Evolutionary conservation across 1,140 invertebrate genomes (phyloP), one percentile per base, ranked within the genome.

Genomic region (Tyrophagus putrescentiae): DNA sequence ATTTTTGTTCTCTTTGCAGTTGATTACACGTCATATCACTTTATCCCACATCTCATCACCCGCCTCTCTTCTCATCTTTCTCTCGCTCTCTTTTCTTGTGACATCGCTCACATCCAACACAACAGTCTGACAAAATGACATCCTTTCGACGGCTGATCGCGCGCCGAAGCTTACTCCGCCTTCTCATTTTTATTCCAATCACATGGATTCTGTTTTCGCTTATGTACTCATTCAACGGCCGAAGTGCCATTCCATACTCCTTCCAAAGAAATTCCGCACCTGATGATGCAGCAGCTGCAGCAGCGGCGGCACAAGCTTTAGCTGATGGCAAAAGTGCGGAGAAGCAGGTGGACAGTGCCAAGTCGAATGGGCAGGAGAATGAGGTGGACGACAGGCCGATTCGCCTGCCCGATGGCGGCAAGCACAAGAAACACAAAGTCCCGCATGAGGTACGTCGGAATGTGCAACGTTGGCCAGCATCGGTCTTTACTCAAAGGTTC

Each of bases 211-310:
- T 58, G 18, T 58, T 58, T 28, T 58, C 31, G 16, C 34, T 58
- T 23, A 58, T 58, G 57, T 58, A 58, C 31, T 58, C 57, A 57
- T 58, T 57, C 25, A 13, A 58, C 34, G 57, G 57, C 1, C 53
- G 53, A 56, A 48, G n/a, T n/a, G n/a, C n/a, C n/a, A n/a, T n/a
- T n/a, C n/a, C 52, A 54, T 54, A 28, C 25, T 31, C 13, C n/a
- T 54, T 54, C 52, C 11, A 11, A 50, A n/a, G 32, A n/a, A n/a
- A n/a, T n/a, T n/a, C n/a, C n/a, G n/a, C n/a, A n/a, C n/a, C n/a
- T n/a, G n/a, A n/a, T n/a, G n/a, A n/a, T n/a, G n/a, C n/a, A n/a
- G n/a, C n/a, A n/a, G n/a, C n/a, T n/a, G n/a, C n/a, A n/a, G n/a
- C n/a, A n/a, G n/a, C n/a, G n/a, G n/a, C n/a, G n/a, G n/a, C n/a